phyloP scores from a whole-genome alignment of 2,888 invertebrate genomes.

The Sylvicola cinctus region DNA sequence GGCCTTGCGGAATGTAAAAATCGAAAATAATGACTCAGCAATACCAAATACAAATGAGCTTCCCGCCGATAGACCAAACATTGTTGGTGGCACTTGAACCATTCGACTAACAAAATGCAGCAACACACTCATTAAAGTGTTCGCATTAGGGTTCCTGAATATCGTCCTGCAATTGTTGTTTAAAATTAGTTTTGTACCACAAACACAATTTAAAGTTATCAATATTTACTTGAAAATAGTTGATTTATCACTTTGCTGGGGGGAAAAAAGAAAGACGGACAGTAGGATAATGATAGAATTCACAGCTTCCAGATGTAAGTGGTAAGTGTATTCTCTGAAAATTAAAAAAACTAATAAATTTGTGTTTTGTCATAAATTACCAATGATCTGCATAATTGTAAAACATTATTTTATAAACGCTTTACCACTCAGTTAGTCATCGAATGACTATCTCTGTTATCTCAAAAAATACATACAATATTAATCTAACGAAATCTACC shows the following conservation, averaged over 20 bases:
- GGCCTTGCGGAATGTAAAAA: constrained; percentile 43
- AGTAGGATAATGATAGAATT: constrained; percentile 72
- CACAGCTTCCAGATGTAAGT: constrained; percentile 69
- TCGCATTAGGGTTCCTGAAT: constrained; percentile 23
- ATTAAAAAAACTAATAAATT: constrained; percentile 8
- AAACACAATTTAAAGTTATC: constrained; percentile 1
- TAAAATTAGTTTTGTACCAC: background rate
- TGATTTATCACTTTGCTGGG: constrained; percentile 46
- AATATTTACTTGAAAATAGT: constrained; percentile 27
- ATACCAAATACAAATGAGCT: constrained; percentile 72
- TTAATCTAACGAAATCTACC: too few relatives aligned
- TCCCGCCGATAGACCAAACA: constrained; percentile 39
- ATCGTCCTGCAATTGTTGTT: constrained; percentile 18
- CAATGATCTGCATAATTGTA: too few relatives aligned
- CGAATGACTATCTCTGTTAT: too few relatives aligned
- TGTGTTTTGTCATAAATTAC: too few relatives aligned
- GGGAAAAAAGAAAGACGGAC: constrained; percentile 69
- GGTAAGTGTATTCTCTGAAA: constrained; percentile 60
- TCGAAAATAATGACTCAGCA: constrained; percentile 47
- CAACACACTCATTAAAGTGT: constrained; percentile 51
- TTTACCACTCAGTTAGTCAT: too few relatives aligned
- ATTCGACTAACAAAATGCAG: constrained; percentile 49
- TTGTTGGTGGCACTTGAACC: constrained; percentile 44
- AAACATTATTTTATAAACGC: too few relatives aligned
- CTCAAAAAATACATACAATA: too few relatives aligned